phyloP scores from a whole-genome alignment of 2,797 vertebrate species.

The Telmatherina bonti region DNA sequence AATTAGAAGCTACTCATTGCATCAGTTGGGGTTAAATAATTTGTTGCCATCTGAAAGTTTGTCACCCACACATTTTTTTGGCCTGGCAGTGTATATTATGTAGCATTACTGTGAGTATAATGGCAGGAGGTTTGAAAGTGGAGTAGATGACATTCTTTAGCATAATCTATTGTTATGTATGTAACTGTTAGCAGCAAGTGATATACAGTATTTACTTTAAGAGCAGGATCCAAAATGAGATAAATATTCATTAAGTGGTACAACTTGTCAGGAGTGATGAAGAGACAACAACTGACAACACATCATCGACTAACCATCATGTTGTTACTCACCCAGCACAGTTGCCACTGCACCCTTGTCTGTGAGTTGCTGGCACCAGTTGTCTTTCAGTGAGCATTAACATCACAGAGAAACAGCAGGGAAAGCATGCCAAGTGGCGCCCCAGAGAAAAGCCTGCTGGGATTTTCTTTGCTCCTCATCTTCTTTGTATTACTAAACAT shows the following conservation, averaged over 20 bases:
- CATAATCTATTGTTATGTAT: background rate
- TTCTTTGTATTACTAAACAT: background rate
- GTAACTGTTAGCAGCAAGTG: background rate
- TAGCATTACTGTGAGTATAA: background rate
- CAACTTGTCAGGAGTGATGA: conserved; percentile 21
- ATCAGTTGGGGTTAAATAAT: too few species aligned
- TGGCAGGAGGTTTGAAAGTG: too few species aligned
- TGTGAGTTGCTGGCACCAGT: conserved; percentile 39
- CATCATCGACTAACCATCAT: conserved; percentile 16
- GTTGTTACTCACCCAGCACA: conserved; percentile 31
- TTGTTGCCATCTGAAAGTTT: too few species aligned
- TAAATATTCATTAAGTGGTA: conserved; percentile 1
- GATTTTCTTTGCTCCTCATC: background rate
- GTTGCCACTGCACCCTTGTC: conserved; percentile 15
- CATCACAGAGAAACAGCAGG: conserved; percentile 25
- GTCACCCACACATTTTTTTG: too few species aligned
- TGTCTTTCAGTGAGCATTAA: conserved; percentile 23
- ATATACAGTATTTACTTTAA: background rate
- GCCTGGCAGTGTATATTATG: background rate
- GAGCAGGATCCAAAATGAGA: background rate
- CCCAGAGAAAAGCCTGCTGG: conserved; percentile 16
- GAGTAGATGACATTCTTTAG: background rate
- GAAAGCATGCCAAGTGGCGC: conserved; percentile 10
- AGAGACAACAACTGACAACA: conserved; percentile 32
- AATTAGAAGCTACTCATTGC: too few species aligned